Evolutionary conservation across 30 jellyfish, hydroid and myxozoan genomes (phyloP).

Genomic region (Turritopsis rubra): DNA sequence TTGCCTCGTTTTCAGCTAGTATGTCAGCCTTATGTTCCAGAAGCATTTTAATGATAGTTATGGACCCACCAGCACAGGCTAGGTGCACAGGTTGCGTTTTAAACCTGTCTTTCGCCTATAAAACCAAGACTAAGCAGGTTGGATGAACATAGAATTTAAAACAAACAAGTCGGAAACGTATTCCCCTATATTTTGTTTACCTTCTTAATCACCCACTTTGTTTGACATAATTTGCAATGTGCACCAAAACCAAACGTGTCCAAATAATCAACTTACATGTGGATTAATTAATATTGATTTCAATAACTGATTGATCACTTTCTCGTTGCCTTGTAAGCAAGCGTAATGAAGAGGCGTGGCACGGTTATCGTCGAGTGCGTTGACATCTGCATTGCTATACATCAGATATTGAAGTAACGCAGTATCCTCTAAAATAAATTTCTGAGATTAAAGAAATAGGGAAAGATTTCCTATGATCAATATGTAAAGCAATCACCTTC

Average conservation of each 20-base stretch:
- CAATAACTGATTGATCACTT: slow-evolving; percentile 52
- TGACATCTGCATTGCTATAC: slow-evolving; percentile 46
- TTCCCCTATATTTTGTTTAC: too few species aligned
- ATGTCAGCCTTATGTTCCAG: slow-evolving; percentile 63
- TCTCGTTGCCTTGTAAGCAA: slow-evolving; percentile 59
- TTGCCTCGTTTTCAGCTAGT: slow-evolving; percentile 57
- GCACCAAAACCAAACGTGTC: too few species aligned
- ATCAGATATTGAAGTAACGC: slow-evolving; percentile 55
- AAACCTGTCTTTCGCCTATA: slow-evolving; percentile 63
- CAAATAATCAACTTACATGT: slow-evolving; percentile 49
- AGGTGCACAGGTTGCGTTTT: slow-evolving; percentile 61
- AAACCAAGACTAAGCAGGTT: background rate
- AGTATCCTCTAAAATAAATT: slow-evolving; percentile 37
- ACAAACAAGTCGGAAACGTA: too few species aligned
- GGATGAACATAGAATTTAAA: too few species aligned
- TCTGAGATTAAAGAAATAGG: background rate
- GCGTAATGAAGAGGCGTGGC: slow-evolving; percentile 88
- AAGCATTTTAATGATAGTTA: slow-evolving; percentile 45
- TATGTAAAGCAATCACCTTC: background rate
- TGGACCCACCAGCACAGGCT: slow-evolving; percentile 65
- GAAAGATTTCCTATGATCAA: background rate
- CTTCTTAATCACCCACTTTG: too few species aligned
- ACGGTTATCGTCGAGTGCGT: slow-evolving; percentile 44
- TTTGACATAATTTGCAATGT: too few species aligned
- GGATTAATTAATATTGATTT: slow-evolving; percentile 20